phyloP scores from a whole-genome alignment of 2,888 invertebrate species.

The Lacanobia wlatinum region DNA sequence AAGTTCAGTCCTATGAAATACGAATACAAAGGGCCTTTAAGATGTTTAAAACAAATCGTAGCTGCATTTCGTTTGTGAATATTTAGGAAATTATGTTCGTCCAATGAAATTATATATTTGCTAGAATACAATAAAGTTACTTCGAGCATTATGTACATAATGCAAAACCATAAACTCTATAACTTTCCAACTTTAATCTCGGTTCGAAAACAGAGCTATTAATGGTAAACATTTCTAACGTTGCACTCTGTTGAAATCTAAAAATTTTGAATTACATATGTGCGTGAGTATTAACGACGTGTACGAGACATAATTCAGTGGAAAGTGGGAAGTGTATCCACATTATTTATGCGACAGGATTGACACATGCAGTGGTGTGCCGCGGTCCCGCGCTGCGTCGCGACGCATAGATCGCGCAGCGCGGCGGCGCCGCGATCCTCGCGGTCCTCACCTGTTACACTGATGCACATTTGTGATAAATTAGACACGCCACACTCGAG shows the following conservation, averaged over 20 bases:
- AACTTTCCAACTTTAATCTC: slow-evolving; percentile 28
- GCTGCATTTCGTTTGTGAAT: slow-evolving; percentile 31
- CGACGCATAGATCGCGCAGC: slow-evolving; percentile 29
- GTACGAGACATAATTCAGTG: slow-evolving; percentile 65
- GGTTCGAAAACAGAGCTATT: slow-evolving; percentile 39
- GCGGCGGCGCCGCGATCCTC: slow-evolving; percentile 39
- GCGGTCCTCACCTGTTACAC: slow-evolving; percentile 66
- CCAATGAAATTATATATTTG: slow-evolving; percentile 31
- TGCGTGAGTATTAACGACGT: slow-evolving; percentile 56
- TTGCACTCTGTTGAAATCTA: slow-evolving; percentile 47
- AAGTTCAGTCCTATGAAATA: slow-evolving; percentile 55
- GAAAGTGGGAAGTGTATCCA: slow-evolving; percentile 71
- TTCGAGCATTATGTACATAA: slow-evolving; percentile 14
- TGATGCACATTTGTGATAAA: slow-evolving; percentile 85
- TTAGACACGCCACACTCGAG: slow-evolving; percentile 83
- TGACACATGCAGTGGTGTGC: slow-evolving; percentile 73
- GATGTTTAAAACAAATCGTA: slow-evolving; percentile 49
- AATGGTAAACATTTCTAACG: slow-evolving; percentile 25
- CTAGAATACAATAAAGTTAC: slow-evolving; percentile 36
- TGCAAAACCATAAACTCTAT: slow-evolving; percentile 17
- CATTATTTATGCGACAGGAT: slow-evolving; percentile 76
- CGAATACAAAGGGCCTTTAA: slow-evolving; percentile 58
- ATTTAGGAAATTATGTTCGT: slow-evolving; percentile 23
- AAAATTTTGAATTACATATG: slow-evolving; percentile 66
- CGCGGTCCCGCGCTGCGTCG: slow-evolving; percentile 26